Evolutionary conservation across 2,888 invertebrate genomes (phyloP).

Genomic region (Papilio elwesi): DNA sequence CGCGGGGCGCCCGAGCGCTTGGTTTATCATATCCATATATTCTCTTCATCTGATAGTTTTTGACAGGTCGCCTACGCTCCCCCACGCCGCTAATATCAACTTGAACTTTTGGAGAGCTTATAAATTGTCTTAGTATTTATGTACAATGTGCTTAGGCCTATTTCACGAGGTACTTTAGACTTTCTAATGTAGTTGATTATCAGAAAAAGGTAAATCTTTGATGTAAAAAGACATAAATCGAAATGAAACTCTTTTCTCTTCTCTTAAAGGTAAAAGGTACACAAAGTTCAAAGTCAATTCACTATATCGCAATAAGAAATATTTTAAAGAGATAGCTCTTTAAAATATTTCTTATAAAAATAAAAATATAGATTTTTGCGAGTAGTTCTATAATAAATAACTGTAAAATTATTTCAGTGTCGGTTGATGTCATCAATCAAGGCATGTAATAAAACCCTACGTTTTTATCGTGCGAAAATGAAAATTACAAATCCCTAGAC

Average conservation of each 20-base stretch:
- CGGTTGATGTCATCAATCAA: constrained; percentile 34
- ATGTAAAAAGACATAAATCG: too few relatives aligned
- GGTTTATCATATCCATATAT: constrained; percentile 75
- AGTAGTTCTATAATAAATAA: constrained; percentile 18
- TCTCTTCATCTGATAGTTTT: constrained; percentile 61
- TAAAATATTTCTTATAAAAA: not conserved
- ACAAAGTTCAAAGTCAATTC: too few relatives aligned
- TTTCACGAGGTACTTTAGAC: not conserved
- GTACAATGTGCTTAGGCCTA: not conserved
- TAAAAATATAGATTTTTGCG: not conserved
- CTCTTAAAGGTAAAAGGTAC: too few relatives aligned
- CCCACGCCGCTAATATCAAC: constrained; percentile 60
- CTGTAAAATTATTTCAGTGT: constrained; percentile 11
- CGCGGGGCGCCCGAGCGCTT: constrained; percentile 49
- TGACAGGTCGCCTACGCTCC: constrained; percentile 76
- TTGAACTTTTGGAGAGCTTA: constrained; percentile 52
- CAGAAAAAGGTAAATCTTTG: too few relatives aligned
- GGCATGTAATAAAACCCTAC: constrained; percentile 37
- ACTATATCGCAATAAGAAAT: too few relatives aligned
- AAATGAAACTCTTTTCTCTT: too few relatives aligned
- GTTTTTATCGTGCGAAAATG: constrained; percentile 58
- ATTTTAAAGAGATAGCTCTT: too few relatives aligned
- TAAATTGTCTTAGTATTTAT: constrained; percentile 20
- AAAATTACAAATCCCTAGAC: constrained; percentile 67
- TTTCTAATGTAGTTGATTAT: too few relatives aligned